Base-by-base conservation (phyloP, 2,888 invertebrate genomes). In the Diaperis boleti region DNA sequence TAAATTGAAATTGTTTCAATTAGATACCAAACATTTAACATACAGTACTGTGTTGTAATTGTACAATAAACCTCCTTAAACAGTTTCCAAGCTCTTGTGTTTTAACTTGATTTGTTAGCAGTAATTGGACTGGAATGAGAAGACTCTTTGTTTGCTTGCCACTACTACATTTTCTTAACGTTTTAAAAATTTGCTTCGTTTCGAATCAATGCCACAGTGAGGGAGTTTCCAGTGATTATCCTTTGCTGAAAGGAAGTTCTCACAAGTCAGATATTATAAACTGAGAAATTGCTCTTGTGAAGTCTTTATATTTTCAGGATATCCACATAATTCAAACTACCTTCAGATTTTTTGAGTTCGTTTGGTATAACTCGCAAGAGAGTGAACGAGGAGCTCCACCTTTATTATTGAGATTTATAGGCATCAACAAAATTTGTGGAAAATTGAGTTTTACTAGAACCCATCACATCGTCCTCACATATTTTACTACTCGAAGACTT, bases 341-440 rank as follows among this genome's bases (percentile, higher is more conserved):
- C 18, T 31, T 3, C 31, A 13, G 52, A 54, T 54, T 41, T 52
- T 54, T 54, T 42, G 31, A 41, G 31, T 54, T 41, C 29, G 54
- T 42, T 54, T 54, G 54, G 54, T 31, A 29, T 42, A 54, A 18
- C n/a, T 29, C 35, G 37, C 6, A 13, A 4, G 18, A 35, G 17
- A 50, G 50, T 31, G n/a, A 31, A 52, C 22, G 20, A 20, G 17
- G 14, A 33, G n/a, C 37, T 57, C 37, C 11, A 37, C 57, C 57
- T 45, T 57, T 57, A 22, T 45, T 45, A 57, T 57, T 45, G 47
- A 57, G 57, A 57, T 57, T 57, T 57, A 57, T 57, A 47, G 57
- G 10, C 29, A 18, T 54, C 57, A 57, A 11, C 47, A 13, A 57
- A 55, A 44, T 55, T 42, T 42, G 55, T 20, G 11, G 55, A 55